Evolutionary conservation across 30 jellyfish, hydroid and myxozoan species (phyloP).

Genomic region (Rhopilema esculentum): DNA sequence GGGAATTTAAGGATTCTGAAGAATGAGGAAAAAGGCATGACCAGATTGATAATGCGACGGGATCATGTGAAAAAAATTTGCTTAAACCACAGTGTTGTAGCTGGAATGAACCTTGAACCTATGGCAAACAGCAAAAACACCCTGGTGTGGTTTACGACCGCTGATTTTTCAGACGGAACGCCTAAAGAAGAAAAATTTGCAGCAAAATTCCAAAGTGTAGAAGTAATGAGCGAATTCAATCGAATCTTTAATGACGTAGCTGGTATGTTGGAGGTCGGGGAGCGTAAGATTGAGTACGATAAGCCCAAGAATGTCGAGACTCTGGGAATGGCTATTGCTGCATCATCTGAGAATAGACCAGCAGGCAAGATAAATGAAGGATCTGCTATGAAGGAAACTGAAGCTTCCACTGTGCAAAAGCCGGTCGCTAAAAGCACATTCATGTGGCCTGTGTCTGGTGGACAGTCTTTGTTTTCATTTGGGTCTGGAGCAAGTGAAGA

Average conservation of each 20-base stretch:
- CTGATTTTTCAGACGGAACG: conserved; percentile 67
- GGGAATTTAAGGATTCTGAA: conserved; percentile 65
- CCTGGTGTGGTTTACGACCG: conserved; percentile 63
- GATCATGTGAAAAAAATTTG: conserved; percentile 72
- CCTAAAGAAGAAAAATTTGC: conserved; percentile 59
- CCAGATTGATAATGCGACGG: conserved; percentile 69
- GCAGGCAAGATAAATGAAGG: not conserved
- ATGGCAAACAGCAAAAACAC: conserved; percentile 17
- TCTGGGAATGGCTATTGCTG: not conserved
- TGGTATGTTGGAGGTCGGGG: not conserved
- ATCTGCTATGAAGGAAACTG: not conserved
- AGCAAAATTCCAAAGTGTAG: conserved; percentile 60
- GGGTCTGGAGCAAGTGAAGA: not conserved
- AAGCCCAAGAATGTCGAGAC: not conserved
- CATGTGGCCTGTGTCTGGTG: conserved; percentile 1
- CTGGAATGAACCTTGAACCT: conserved; percentile 33
- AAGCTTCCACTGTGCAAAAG: not conserved
- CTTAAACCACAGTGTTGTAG: conserved; percentile 49
- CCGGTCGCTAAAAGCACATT: not conserved
- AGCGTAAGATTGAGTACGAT: not conserved
- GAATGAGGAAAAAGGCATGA: not conserved
- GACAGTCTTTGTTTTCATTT: conserved; percentile 15
- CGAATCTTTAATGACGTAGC: conserved; percentile 25
- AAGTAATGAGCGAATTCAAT: conserved; percentile 32
- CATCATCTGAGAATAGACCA: not conserved